Evolutionary conservation across 1,140 invertebrate genomes (phyloP).

Genomic region (Pollicipes pollicipes): DNA sequence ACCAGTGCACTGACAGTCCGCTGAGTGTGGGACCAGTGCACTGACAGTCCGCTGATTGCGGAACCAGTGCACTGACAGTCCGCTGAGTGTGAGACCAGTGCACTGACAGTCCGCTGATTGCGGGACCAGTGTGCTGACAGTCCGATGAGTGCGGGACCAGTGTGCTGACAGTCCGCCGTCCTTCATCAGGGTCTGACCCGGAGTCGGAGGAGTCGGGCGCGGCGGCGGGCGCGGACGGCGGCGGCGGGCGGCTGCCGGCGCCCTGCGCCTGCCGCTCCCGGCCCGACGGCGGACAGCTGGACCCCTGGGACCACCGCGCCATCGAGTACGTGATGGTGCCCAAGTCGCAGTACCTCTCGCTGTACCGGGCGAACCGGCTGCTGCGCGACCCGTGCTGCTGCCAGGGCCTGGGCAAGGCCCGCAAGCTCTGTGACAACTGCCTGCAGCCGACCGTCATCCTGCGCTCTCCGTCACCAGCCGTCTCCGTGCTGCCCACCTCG

Average conservation of each 20-base stretch:
- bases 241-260: background rate
- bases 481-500: no score
- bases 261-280: background rate
- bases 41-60: no score
- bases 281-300: background rate
- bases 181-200: background rate
- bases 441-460: background rate
- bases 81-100: no score
- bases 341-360: background rate
- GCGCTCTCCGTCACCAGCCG: background rate
- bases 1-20: no score
- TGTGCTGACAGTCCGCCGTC: no score
- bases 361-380: background rate
- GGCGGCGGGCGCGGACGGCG: no score
- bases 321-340: background rate
- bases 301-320: background rate
- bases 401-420: background rate
- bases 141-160: no score
- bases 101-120: no score
- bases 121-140: no score
- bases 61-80: no score
- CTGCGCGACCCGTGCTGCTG: constrained; percentile 1
- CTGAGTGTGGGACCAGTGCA: no score
- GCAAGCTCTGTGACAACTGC: background rate
- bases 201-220: background rate